Percentiles rank a stretch among this genome's conserved stretches.
phyloP scores from a whole-genome alignment of 2,797 vertebrate species.

The Fringilla coelebs region DNA sequence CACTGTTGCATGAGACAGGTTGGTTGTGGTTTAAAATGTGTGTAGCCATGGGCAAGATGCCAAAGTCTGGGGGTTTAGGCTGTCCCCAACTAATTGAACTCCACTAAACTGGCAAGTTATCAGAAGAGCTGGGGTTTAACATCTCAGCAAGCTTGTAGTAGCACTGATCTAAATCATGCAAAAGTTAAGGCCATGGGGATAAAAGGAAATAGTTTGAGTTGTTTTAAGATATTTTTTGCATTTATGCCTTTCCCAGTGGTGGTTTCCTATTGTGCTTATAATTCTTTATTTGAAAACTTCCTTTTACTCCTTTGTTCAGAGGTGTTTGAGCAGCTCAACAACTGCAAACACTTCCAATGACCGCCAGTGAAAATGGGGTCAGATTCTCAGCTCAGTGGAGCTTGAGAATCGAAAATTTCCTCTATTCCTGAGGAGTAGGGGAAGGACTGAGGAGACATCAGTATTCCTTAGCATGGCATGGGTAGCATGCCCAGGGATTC shows the following conservation, averaged over 20 bases:
- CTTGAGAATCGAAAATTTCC: neutral
- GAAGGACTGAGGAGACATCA: neutral
- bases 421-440: neutral
- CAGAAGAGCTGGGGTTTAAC: neutral
- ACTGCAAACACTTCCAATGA: neutral
- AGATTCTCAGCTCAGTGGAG: too few species aligned
- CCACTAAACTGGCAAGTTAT: neutral
- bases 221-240: neutral
- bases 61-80: conserved; percentile 7
- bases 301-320: neutral
- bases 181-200: neutral
- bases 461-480: rapidly evolving
- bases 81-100: neutral
- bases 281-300: neutral
- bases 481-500: neutral
- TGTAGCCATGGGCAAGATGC: neutral
- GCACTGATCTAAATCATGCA: neutral
- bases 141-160: neutral
- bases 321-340: neutral
- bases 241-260: neutral
- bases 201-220: neutral
- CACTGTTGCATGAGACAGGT: neutral
- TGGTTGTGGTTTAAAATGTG: neutral
- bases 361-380: neutral
- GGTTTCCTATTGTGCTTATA: neutral